A percentile compares a stretch with the other conserved stretches of the same genome.
phyloP scores from a whole-genome alignment of 2,888 invertebrate genomes.

The Ischnus inquisitorius region DNA sequence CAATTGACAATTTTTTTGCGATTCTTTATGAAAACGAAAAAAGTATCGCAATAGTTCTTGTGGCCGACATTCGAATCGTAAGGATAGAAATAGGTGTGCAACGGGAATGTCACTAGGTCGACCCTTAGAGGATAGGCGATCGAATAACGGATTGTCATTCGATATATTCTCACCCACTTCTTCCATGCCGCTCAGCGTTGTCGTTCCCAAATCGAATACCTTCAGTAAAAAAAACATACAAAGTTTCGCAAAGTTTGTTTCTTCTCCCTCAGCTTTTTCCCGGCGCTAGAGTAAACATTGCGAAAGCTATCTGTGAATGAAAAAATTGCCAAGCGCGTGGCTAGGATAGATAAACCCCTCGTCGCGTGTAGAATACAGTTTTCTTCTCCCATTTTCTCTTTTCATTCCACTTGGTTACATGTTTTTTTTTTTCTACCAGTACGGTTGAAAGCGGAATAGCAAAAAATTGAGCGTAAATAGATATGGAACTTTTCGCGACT shows the following conservation, averaged over 20 bases:
- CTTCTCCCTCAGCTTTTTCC: background rate
- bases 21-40: too few species aligned
- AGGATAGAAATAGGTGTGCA: constrained; percentile 5
- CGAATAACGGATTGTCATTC: constrained; percentile 59
- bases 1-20: too few species aligned
- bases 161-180: constrained; percentile 36
- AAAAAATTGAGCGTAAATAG: constrained; percentile 37
- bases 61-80: background rate
- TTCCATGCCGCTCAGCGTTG: constrained; percentile 1
- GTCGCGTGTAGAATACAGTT: constrained; percentile 1
- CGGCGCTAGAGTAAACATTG: background rate
- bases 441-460: constrained; percentile 13
- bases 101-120: constrained; percentile 54
- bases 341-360: background rate
- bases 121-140: constrained; percentile 43
- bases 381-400: background rate
- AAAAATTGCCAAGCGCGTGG: background rate
- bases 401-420: background rate
- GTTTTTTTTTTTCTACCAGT: constrained; percentile 1
- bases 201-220: background rate
- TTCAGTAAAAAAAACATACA: background rate
- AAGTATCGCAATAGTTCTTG: background rate
- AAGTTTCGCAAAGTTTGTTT: background rate
- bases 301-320: background rate
- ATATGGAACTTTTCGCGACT: constrained; percentile 36